Conservation (phyloP, 2,888 invertebrate genomes). For the Cerastis rubricosa region DNA sequence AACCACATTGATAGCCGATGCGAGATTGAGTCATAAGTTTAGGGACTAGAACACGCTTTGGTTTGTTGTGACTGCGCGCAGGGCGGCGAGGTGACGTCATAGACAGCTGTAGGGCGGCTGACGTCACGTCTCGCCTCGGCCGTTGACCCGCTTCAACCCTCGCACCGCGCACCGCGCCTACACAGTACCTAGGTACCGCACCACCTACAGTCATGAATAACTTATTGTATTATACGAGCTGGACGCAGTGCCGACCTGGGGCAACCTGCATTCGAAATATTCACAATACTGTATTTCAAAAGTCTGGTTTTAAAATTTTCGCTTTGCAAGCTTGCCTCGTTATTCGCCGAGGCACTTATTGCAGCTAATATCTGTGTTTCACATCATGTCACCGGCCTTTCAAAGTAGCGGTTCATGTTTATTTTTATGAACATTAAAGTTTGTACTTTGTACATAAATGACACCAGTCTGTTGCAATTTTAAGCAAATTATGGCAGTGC, state of each 20-base stretch:
- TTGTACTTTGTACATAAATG: conserved; percentile 16
- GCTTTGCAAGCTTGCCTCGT: conserved; percentile 39
- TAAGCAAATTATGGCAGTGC: conserved; percentile 34
- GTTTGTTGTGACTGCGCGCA: conserved; percentile 76
- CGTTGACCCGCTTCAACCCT: conserved; percentile 85
- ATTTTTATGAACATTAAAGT: conserved; percentile 32
- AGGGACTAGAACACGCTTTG: conserved; percentile 79
- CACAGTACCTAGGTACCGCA: conserved; percentile 62
- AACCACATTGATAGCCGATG: conserved; percentile 75
- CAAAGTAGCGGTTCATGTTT: conserved; percentile 35
- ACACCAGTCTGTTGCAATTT: conserved; percentile 47
- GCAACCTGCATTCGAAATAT: conserved; percentile 81
- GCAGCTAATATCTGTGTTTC: conserved; percentile 34
- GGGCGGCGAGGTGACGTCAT: conserved; percentile 86
- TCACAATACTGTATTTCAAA: conserved; percentile 59
- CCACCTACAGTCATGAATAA: conserved; percentile 85
- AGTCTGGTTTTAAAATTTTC: conserved; percentile 30
- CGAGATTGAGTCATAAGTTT: conserved; percentile 82
- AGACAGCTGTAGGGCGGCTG: conserved; percentile 89
- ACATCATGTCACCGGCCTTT: conserved; percentile 41
- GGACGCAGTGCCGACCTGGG: conserved; percentile 84
- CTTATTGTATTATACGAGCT: conserved; percentile 80
- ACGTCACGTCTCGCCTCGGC: conserved; percentile 86
- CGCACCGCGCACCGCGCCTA: conserved; percentile 76
- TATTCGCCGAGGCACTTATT: conserved; percentile 40